Conservation (phyloP, 2,797 vertebrate species). For the Sebastes hubbsi region DNA sequence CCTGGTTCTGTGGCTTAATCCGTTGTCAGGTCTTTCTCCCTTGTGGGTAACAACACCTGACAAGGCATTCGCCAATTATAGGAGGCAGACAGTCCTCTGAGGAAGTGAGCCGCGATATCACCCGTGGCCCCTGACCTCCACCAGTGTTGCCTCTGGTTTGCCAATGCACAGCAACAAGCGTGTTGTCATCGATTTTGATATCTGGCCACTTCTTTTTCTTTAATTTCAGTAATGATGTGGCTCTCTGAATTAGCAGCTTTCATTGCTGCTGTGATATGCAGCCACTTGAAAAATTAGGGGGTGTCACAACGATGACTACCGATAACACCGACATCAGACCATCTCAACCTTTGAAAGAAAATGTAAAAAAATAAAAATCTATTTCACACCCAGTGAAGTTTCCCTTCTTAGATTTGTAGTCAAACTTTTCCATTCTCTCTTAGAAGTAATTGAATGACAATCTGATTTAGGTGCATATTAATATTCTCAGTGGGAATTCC, state of each 20-base stretch:
- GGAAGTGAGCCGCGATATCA: not conserved
- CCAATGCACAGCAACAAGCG: not conserved
- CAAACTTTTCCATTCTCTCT: constrained; percentile 35
- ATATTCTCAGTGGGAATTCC: constrained; percentile 53
- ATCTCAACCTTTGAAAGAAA: not conserved
- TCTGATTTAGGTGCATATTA: constrained; percentile 64
- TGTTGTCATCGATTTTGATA: not conserved
- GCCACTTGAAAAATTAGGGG: not conserved
- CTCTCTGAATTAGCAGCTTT: not conserved
- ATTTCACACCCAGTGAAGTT: constrained; percentile 52
- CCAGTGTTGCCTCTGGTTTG: not conserved
- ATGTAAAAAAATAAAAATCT: not conserved
- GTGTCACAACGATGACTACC: not conserved
- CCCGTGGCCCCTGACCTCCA: not conserved
- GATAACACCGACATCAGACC: constrained; percentile 6
- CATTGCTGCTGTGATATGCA: not conserved
- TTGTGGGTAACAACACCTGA: not conserved
- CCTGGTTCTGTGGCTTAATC: not conserved
- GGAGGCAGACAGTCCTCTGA: not conserved
- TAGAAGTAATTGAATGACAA: constrained; percentile 59
- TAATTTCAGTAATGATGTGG: not conserved
- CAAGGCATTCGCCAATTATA: not conserved
- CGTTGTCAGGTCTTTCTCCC: not conserved
- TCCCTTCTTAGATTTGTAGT: constrained; percentile 42
- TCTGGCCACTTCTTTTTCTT: not conserved